These are phyloP conservation scores for Paramuricea clavata DNA, from an alignment of 92 coral and sea anemone species.

Conservation along the genomic window DNA sequence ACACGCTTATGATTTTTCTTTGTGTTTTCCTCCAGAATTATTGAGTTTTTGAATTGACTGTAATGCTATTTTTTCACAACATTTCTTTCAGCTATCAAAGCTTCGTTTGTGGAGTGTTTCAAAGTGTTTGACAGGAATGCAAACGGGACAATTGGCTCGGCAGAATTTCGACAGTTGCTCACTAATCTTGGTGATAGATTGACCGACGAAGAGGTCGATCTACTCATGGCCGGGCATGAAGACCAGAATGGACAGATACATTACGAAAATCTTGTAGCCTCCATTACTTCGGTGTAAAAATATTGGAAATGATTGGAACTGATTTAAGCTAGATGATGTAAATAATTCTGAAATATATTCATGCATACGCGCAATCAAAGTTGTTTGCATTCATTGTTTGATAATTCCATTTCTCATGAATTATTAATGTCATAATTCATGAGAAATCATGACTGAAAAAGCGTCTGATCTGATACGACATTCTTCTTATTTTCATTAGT, in stretches of 20 bases:
- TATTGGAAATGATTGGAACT: not conserved
- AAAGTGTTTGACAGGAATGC: constrained; percentile 91
- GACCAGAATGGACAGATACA: constrained; percentile 93
- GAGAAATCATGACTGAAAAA: too few species aligned
- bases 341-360: not conserved
- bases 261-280: constrained; percentile 87
- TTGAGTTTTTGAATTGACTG: too few species aligned
- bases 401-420: not conserved
- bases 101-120: constrained; percentile 93
- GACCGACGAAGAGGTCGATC: constrained; percentile 86
- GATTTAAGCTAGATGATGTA: not conserved
- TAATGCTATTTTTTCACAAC: not conserved
- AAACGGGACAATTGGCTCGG: constrained; percentile 88
- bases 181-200: constrained; percentile 91
- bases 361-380: not conserved
- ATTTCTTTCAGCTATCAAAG: constrained; percentile 72
- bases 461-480: too few species aligned
- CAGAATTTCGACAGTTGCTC: constrained; percentile 94
- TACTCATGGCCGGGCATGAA: constrained; percentile 83
- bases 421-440: too few species aligned
- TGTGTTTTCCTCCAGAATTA: too few species aligned
- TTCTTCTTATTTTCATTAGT: too few species aligned
- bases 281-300: constrained; percentile 81
- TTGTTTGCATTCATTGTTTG: not conserved
- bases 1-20: too few species aligned